phyloP scores from a whole-genome alignment of 2,888 invertebrate species.

The Drosophila parthenogenetica region DNA sequence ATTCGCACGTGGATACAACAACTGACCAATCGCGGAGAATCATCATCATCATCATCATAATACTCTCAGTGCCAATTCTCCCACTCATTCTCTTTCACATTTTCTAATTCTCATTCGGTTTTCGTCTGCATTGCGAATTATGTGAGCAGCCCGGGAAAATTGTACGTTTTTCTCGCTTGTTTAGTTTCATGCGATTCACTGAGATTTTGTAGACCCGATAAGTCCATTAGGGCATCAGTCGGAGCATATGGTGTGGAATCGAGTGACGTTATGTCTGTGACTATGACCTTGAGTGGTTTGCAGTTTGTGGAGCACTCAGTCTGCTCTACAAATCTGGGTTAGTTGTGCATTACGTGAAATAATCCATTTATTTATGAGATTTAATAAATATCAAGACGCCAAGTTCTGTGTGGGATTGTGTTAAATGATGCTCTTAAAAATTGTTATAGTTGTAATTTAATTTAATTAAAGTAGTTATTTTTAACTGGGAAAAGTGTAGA shows the following conservation, averaged over 20 bases:
- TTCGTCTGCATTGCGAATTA: constrained; percentile 59
- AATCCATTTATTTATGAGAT: background rate
- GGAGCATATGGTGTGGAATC: constrained; percentile 10
- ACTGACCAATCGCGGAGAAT: constrained; percentile 30
- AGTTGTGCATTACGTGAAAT: constrained; percentile 30
- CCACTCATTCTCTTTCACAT: background rate
- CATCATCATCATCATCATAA: background rate
- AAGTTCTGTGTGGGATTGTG: too few relatives aligned
- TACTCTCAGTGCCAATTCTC: background rate
- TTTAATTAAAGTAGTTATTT: too few relatives aligned
- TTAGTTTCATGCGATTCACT: constrained; percentile 57
- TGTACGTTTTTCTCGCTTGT: constrained; percentile 42
- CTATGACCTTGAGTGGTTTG: constrained; percentile 50
- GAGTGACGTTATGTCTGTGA: constrained; percentile 53
- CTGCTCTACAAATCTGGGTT: constrained; percentile 41
- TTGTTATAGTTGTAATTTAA: too few relatives aligned
- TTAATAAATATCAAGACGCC: background rate
- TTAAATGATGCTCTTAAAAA: too few relatives aligned
- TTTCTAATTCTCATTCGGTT: constrained; percentile 8
- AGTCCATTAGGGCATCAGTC: constrained; percentile 66
- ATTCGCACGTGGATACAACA: constrained; percentile 72
- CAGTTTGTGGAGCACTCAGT: constrained; percentile 5
- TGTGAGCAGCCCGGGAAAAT: constrained; percentile 42
- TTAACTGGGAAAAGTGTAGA: too few relatives aligned
- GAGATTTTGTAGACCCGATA: constrained; percentile 68